Percentiles rank a stretch among this genome's conserved stretches.
Conservation (phyloP, 2,113 vertebrate genomes). For the Ophthalmolycus amberensis region DNA sequence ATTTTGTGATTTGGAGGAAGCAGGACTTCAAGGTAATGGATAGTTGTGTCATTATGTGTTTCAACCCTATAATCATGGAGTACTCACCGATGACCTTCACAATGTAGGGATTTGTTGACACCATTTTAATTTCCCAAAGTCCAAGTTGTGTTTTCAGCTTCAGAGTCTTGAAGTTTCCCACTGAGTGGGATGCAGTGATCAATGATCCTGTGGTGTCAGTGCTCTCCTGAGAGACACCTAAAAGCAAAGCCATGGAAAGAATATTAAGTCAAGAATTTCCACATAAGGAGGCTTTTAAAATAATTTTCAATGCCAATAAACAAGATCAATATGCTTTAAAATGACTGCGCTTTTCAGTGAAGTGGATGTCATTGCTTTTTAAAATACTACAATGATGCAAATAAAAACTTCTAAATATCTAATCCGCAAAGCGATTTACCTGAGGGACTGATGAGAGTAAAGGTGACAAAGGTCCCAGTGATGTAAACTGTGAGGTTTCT, state of each 20-base stretch:
- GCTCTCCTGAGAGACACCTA: conserved; percentile 58
- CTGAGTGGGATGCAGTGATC: conserved; percentile 43
- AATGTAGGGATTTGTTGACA: conserved; percentile 57
- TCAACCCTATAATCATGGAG: neutral
- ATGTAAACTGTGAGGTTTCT: conserved; percentile 67
- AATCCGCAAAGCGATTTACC: conserved; percentile 3
- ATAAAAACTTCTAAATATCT: too few relatives aligned
- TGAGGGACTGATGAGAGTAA: conserved; percentile 64
- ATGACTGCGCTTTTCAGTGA: neutral
- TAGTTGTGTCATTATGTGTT: neutral
- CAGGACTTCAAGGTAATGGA: neutral
- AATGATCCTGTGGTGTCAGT: conserved; percentile 44
- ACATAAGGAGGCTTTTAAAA: neutral
- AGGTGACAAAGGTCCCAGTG: conserved; percentile 46
- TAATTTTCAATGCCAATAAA: neutral
- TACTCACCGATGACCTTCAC: conserved; percentile 74
- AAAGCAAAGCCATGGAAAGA: neutral
- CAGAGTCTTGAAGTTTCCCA: conserved; percentile 68
- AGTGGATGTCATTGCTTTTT: neutral
- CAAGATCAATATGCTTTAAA: neutral
- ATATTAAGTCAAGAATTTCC: neutral
- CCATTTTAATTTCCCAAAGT: conserved; percentile 63
- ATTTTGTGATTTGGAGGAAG: neutral
- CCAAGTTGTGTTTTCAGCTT: conserved; percentile 55
- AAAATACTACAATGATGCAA: neutral